Evolutionary conservation across 2,797 vertebrate genomes (phyloP).

Genomic region (Poeciliopsis turneri): DNA sequence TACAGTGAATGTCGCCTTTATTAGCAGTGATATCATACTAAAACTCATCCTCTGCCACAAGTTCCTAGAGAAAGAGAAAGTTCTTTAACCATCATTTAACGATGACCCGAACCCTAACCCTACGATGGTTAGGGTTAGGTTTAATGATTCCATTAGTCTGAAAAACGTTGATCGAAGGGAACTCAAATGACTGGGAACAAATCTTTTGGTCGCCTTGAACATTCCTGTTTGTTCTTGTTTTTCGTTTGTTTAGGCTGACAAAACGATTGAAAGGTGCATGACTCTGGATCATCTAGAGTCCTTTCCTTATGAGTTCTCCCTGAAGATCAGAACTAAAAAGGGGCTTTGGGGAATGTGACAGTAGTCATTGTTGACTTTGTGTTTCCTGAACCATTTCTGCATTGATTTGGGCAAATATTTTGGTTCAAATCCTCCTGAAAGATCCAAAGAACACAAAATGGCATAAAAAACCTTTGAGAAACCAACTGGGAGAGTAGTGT

Average conservation of each 20-base stretch:
- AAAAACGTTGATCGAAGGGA: constrained; percentile 56
- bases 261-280: too few relatives aligned
- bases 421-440: neutral
- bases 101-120: constrained; percentile 40
- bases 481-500: neutral
- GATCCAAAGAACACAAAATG: neutral
- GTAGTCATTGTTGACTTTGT: neutral
- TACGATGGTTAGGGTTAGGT: too few relatives aligned
- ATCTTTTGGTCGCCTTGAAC: constrained; percentile 76
- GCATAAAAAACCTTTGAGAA: neutral
- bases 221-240: constrained; percentile 59
- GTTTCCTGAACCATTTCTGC: neutral
- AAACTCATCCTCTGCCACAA: neutral
- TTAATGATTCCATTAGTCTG: constrained; percentile 67
- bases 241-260: too few relatives aligned
- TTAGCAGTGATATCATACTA: neutral
- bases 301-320: neutral
- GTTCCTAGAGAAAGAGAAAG: neutral
- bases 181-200: constrained; percentile 54
- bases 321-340: too few relatives aligned
- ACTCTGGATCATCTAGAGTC: neutral
- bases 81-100: constrained; percentile 4
- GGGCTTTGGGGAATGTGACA: neutral
- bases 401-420: neutral
- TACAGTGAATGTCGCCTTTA: neutral